Percentiles rank a stretch among this genome's conserved stretches.
Evolutionary conservation across 2,888 invertebrate species (phyloP).

Genomic region (Peribatodes rhomboidaria): DNA sequence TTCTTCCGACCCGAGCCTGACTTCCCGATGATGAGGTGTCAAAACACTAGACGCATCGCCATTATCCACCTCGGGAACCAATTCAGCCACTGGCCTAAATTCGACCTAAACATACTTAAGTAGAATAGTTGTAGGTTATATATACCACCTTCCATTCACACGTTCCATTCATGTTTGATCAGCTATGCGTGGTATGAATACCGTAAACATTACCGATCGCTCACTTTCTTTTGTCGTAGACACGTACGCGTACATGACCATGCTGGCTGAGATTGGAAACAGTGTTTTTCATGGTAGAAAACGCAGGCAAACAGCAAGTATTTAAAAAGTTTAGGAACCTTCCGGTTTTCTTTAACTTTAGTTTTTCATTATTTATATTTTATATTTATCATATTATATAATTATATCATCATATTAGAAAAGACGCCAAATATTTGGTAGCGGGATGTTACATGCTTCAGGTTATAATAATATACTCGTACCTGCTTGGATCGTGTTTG

Average conservation of each 20-base stretch:
- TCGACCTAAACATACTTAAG: no score
- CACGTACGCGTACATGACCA: neutral
- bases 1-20: no score
- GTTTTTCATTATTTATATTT: neutral
- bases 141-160: conserved; percentile 12
- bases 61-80: no score
- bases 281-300: neutral
- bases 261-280: neutral
- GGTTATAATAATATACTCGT: no score
- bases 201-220: conserved; percentile 8
- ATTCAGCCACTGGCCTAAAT: no score
- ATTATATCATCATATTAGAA: no score
- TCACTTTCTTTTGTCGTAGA: conserved; percentile 20
- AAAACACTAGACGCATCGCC: no score
- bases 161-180: conserved; percentile 31
- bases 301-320: neutral
- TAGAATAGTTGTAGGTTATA: neutral
- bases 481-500: no score
- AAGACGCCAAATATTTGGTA: no score
- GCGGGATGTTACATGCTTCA: no score
- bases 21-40: no score
- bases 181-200: conserved; percentile 21
- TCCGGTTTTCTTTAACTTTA: neutral
- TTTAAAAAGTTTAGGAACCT: neutral
- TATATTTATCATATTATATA: neutral